Conservation (phyloP, 1,140 invertebrate species). For the Scaptodrosophila lebanonensis region DNA sequence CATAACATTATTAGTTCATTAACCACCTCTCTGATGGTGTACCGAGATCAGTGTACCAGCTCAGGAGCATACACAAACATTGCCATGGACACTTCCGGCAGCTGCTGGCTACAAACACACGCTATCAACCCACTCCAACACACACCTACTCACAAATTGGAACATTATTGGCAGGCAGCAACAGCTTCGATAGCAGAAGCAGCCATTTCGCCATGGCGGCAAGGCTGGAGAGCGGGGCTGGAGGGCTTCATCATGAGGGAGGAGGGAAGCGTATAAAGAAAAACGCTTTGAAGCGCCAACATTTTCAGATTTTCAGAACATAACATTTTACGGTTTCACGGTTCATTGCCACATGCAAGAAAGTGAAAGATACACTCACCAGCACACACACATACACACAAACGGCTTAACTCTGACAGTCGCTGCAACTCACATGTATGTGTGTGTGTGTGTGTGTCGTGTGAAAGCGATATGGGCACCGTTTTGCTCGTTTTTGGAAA, state of each 20-base stretch:
- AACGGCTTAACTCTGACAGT: neutral
- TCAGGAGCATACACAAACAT: too few relatives aligned
- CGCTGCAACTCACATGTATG: slow-evolving; percentile 3
- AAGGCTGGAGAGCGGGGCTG: neutral
- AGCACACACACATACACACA: slow-evolving; percentile 10
- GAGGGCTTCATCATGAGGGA: neutral
- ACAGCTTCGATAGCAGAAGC: slow-evolving; percentile 8
- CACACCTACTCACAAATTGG: too few relatives aligned
- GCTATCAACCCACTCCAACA: too few relatives aligned
- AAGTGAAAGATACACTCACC: slow-evolving; percentile 64
- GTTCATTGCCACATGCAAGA: slow-evolving; percentile 71
- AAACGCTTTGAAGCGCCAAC: slow-evolving; percentile 63
- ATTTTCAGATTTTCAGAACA: slow-evolving; percentile 73
- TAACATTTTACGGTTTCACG: slow-evolving; percentile 74
- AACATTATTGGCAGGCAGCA: slow-evolving; percentile 55
- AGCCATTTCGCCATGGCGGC: neutral
- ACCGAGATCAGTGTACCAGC: too few relatives aligned
- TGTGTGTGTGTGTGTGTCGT: slow-evolving; percentile 18
- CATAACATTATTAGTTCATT: too few relatives aligned
- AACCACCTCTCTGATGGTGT: too few relatives aligned
- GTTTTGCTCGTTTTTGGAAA: slow-evolving; percentile 42
- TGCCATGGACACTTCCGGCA: too few relatives aligned
- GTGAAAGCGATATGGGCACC: slow-evolving; percentile 56
- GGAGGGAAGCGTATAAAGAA: slow-evolving; percentile 3
- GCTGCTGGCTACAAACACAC: too few relatives aligned